Evolutionary conservation across 2,797 vertebrate genomes (phyloP).

Genomic region (Leptodactylus fallax): DNA sequence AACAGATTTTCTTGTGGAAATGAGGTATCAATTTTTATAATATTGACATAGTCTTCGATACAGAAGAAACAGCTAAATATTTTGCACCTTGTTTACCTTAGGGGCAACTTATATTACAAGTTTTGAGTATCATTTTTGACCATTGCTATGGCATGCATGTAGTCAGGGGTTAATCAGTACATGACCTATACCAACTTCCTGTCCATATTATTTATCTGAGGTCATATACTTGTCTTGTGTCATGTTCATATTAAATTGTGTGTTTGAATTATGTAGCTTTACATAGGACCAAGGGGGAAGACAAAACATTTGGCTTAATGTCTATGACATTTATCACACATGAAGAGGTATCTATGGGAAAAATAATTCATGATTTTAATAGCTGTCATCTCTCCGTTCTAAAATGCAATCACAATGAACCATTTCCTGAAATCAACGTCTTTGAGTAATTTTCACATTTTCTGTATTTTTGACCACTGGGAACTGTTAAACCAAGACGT

Average conservation of each 20-base stretch:
- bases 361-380: conserved; percentile 44
- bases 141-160: conserved; percentile 21
- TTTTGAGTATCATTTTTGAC: conserved; percentile 32
- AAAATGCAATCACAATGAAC: conserved; percentile 47
- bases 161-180: background rate
- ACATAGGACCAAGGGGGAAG: conserved; percentile 13
- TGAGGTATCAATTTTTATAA: too few species aligned
- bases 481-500: conserved; percentile 52
- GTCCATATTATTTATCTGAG: conserved; percentile 14
- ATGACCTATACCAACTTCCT: conserved; percentile 2
- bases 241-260: conserved; percentile 34
- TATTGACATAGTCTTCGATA: background rate
- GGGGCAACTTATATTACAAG: too few species aligned
- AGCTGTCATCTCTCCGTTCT: conserved; percentile 18
- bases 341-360: conserved; percentile 17
- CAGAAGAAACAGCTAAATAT: background rate
- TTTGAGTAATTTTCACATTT: conserved; percentile 42
- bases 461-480: conserved; percentile 30
- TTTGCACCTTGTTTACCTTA: background rate
- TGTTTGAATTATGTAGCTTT: conserved; percentile 46
- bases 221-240: conserved; percentile 36
- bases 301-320: conserved; percentile 45
- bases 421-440: conserved; percentile 38
- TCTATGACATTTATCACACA: conserved; percentile 41
- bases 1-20: too few species aligned